Evolutionary conservation across 2,113 vertebrate genomes (phyloP).

Genomic region (Hyla sarda): DNA sequence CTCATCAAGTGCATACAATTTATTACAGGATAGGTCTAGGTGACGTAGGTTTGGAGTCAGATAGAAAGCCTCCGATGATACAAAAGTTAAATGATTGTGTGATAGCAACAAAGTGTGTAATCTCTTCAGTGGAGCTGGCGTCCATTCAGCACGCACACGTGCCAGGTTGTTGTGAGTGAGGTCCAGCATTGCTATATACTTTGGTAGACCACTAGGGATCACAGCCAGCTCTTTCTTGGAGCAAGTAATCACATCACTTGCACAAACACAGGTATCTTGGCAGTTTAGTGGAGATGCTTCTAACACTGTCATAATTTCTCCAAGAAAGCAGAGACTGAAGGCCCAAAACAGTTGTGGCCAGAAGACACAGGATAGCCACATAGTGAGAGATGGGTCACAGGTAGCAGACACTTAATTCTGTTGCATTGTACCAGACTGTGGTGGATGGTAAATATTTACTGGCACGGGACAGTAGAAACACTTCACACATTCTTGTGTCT

Average conservation of each 20-base stretch:
- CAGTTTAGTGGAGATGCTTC: conserved; percentile 74
- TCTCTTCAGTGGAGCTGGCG: conserved; percentile 75
- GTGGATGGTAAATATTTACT: background rate
- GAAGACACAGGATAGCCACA: conserved; percentile 58
- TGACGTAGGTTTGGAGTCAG: conserved; percentile 85
- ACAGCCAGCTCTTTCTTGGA: conserved; percentile 83
- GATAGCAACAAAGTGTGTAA: conserved; percentile 89
- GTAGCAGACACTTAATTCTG: conserved; percentile 17
- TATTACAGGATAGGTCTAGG: conserved; percentile 93
- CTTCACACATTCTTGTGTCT: background rate
- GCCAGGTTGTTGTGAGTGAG: conserved; percentile 89
- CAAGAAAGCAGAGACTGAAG: conserved; percentile 62
- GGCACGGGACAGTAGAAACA: background rate
- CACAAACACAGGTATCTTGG: conserved; percentile 87
- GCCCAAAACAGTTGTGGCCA: conserved; percentile 61
- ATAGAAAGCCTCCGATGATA: conserved; percentile 89
- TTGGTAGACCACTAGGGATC: conserved; percentile 79
- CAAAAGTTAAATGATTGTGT: conserved; percentile 88
- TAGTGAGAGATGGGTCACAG: conserved; percentile 30
- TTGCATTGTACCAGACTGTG: conserved; percentile 17
- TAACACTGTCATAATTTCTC: conserved; percentile 64
- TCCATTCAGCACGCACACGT: conserved; percentile 85
- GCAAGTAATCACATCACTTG: conserved; percentile 96
- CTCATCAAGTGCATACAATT: conserved; percentile 81
- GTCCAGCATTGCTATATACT: conserved; percentile 85